Evolutionary conservation across 2,797 vertebrate species (phyloP).

Genomic region (Propithecus perrieri): DNA sequence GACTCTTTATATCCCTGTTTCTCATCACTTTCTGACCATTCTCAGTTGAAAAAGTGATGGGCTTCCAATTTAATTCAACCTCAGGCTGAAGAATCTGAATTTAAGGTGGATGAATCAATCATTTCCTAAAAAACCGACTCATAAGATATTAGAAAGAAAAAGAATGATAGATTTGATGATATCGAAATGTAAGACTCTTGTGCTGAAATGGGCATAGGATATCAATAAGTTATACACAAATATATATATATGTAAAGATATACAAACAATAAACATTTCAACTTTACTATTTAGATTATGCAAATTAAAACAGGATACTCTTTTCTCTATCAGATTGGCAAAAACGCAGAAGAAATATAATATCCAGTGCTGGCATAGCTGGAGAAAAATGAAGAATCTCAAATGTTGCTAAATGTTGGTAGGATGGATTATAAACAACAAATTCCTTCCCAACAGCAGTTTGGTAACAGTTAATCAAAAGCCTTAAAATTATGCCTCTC

Average conservation of each 20-base stretch:
- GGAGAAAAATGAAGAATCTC: background rate
- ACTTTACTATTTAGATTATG: background rate
- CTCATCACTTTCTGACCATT: background rate
- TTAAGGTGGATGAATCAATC: background rate
- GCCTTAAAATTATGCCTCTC: constrained; percentile 23
- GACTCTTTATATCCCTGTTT: background rate
- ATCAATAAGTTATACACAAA: background rate
- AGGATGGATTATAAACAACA: background rate
- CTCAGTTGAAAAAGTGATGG: background rate
- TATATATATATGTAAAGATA: background rate
- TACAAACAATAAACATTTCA: background rate
- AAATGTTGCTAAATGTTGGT: background rate
- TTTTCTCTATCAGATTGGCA: constrained; percentile 15
- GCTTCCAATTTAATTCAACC: background rate
- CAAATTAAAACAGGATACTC: background rate
- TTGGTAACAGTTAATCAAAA: constrained; percentile 38
- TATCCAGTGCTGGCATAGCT: background rate
- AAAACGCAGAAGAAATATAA: constrained; percentile 37
- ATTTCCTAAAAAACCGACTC: background rate
- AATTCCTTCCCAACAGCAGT: constrained; percentile 27
- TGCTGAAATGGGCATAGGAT: background rate
- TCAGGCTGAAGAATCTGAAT: constrained; percentile 4
- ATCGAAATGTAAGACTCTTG: background rate
- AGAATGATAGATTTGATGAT: background rate
- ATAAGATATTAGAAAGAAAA: background rate